These are phyloP conservation scores for Priocnemis perturbator DNA, from an alignment of 2,888 invertebrate genomes.

Conservation along the genomic window DNA sequence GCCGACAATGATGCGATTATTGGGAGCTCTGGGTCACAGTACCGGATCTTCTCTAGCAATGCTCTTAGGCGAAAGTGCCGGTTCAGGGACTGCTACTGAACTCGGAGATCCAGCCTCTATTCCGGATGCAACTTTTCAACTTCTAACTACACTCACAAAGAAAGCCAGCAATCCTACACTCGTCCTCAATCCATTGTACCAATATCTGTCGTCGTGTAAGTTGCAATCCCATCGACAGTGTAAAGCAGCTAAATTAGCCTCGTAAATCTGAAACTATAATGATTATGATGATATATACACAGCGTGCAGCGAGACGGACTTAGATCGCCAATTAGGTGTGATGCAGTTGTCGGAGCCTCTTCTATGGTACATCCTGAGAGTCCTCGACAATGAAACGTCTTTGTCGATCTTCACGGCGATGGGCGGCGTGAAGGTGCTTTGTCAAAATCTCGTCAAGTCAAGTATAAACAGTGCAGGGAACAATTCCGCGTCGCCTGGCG, in stretches of 20 bases:
- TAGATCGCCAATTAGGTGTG: slow-evolving; percentile 67
- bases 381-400: slow-evolving; percentile 86
- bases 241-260: too few species aligned
- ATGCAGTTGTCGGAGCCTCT: slow-evolving; percentile 89
- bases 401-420: slow-evolving; percentile 85
- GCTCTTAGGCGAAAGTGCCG: slow-evolving; percentile 78
- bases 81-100: slow-evolving; percentile 69
- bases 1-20: slow-evolving; percentile 88
- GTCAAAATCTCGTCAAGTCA: slow-evolving; percentile 83
- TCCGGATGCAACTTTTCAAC: slow-evolving; percentile 91
- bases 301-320: slow-evolving; percentile 64
- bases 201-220: slow-evolving; percentile 76
- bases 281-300: slow-evolving; percentile 15
- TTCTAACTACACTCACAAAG: slow-evolving; percentile 86
- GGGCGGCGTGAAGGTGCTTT: slow-evolving; percentile 85
- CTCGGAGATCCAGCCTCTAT: slow-evolving; percentile 85
- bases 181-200: slow-evolving; percentile 84
- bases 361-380: slow-evolving; percentile 87
- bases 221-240: not conserved
- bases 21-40: slow-evolving; percentile 88
- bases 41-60: slow-evolving; percentile 83
- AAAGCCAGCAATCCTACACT: slow-evolving; percentile 85
- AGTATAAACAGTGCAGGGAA: slow-evolving; percentile 73
- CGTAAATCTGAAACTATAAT: not conserved
- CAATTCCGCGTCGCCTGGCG: slow-evolving; percentile 77